Evolutionary conservation across 2,113 vertebrate genomes (phyloP).

Genomic region (Tenebrosternarchus preto): DNA sequence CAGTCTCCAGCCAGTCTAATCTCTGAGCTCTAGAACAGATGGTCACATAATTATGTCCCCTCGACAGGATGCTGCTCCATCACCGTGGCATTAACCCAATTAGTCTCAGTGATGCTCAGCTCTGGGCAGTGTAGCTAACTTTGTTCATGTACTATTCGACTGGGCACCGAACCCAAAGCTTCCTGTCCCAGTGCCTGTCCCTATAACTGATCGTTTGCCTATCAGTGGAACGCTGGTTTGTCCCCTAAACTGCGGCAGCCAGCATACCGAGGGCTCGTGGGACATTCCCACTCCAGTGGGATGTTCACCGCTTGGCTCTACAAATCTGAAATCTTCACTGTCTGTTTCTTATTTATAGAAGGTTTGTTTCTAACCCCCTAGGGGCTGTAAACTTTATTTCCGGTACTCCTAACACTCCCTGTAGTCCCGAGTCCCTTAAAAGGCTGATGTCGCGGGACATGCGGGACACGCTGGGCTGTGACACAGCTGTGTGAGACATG

Average conservation of each 20-base stretch:
- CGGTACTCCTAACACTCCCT: background rate
- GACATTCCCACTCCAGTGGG: background rate
- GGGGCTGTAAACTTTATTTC: background rate
- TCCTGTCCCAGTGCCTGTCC: slow-evolving; percentile 41
- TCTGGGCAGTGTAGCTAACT: slow-evolving; percentile 40
- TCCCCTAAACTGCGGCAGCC: slow-evolving; percentile 27
- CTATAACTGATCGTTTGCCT: slow-evolving; percentile 42
- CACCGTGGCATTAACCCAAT: slow-evolving; percentile 47
- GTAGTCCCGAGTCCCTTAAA: background rate
- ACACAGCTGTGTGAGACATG: slow-evolving; percentile 45
- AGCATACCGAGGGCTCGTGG: background rate
- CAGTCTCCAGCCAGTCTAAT: slow-evolving; percentile 33
- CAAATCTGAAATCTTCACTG: background rate
- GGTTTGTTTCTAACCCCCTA: background rate
- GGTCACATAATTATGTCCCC: slow-evolving; percentile 50
- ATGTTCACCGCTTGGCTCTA: background rate
- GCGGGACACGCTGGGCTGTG: background rate
- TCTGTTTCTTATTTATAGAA: background rate
- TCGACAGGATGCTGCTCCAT: slow-evolving; percentile 43
- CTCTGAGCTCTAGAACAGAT: slow-evolving; percentile 47
- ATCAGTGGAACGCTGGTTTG: slow-evolving; percentile 28
- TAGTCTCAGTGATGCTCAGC: slow-evolving; percentile 38
- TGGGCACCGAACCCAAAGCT: slow-evolving; percentile 40
- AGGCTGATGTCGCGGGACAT: background rate
- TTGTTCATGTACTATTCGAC: slow-evolving; percentile 33